A percentile compares a stretch with the other conserved stretches of the same genome.
These are phyloP conservation scores for Epirrhoe tristata DNA, from an alignment of 2,888 invertebrate species.

Conservation along the genomic window DNA sequence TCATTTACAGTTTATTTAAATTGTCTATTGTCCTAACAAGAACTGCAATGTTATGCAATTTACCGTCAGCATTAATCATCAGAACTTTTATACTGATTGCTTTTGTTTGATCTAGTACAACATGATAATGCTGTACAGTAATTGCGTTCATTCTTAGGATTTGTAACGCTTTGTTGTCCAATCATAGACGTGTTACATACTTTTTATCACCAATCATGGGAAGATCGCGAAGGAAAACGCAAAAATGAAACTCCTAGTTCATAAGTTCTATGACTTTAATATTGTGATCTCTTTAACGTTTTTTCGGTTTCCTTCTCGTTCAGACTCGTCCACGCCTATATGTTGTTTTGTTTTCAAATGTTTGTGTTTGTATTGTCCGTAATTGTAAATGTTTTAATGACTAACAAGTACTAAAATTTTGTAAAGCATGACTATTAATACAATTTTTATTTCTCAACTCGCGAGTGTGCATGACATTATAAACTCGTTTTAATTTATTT, in stretches of 20 bases:
- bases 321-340: constrained; percentile 62
- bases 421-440: constrained; percentile 77
- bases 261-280: constrained; percentile 66
- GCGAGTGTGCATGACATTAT: constrained; percentile 80
- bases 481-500: constrained; percentile 50
- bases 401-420: constrained; percentile 82
- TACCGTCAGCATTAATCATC: constrained; percentile 69
- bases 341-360: constrained; percentile 45
- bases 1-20: background rate
- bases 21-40: constrained; percentile 44
- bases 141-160: constrained; percentile 63
- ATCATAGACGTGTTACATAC: constrained; percentile 45
- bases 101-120: constrained; percentile 39
- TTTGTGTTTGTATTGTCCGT: constrained; percentile 52
- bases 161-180: constrained; percentile 59
- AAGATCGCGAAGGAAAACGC: constrained; percentile 70
- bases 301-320: constrained; percentile 72
- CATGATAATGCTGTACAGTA: constrained; percentile 72
- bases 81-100: constrained; percentile 38
- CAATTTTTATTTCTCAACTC: constrained; percentile 73
- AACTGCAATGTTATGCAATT: constrained; percentile 57
- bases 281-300: constrained; percentile 62
- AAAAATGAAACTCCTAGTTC: constrained; percentile 66
- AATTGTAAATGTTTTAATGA: constrained; percentile 77
- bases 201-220: constrained; percentile 55